Conservation (phyloP, 2,113 vertebrate species). For the Fregetta grallaria region DNA sequence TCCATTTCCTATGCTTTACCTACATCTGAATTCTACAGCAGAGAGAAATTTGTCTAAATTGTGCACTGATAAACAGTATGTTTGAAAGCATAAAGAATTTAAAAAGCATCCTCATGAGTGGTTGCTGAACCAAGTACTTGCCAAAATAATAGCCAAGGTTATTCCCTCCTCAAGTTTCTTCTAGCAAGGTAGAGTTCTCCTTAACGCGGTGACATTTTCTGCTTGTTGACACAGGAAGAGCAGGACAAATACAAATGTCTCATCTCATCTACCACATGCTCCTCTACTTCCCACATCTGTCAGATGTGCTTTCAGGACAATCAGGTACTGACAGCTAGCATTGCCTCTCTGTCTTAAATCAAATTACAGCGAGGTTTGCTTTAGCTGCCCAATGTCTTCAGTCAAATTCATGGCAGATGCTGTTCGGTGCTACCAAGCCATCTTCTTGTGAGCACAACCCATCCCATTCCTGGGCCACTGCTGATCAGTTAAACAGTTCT, state of each 20-base stretch:
- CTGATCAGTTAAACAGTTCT: neutral
- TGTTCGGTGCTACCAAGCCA: neutral
- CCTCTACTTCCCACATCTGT: neutral
- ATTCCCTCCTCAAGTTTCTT: neutral
- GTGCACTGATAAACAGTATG: neutral
- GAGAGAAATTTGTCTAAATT: neutral
- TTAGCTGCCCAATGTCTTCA: neutral
- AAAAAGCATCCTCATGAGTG: neutral
- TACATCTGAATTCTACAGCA: neutral
- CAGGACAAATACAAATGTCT: neutral
- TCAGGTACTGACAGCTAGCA: neutral
- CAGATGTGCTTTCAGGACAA: neutral
- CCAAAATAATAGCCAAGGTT: neutral
- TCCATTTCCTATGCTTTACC: neutral
- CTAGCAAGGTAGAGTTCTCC: neutral
- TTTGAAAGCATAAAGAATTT: neutral
- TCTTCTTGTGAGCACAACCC: neutral
- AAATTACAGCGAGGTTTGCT: neutral
- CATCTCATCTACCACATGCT: neutral
- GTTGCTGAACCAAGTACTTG: neutral
- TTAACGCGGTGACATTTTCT: neutral
- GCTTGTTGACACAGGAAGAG: neutral
- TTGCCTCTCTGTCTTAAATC: neutral
- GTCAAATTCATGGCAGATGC: neutral
- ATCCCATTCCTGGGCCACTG: fast-evolving